These are phyloP conservation scores for Gymnoscopelus microlampas DNA, from an alignment of 2,797 vertebrate genomes.

Conservation along the genomic window DNA sequence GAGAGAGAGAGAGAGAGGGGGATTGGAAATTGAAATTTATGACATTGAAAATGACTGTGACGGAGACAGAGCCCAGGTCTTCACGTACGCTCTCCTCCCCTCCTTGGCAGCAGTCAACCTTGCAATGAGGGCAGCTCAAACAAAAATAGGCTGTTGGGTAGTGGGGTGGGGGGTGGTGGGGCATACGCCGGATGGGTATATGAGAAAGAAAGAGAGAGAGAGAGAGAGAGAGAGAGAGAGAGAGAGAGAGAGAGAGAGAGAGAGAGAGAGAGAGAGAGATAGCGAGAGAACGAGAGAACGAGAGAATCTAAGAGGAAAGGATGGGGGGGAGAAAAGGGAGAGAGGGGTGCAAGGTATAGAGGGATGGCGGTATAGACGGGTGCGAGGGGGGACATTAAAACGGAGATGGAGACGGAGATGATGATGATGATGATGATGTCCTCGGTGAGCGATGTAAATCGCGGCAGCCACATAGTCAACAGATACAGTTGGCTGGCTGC, in stretches of 20 bases:
- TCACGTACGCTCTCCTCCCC: conserved; percentile 64
- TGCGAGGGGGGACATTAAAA: conserved; percentile 84
- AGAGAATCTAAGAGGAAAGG: conserved; percentile 21
- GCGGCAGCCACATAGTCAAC: conserved; percentile 90
- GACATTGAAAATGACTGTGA: conserved; percentile 89
- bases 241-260: conserved; percentile 44
- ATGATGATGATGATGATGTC: conserved; percentile 81
- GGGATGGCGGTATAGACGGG: conserved; percentile 64
- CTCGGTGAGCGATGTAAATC: conserved; percentile 93
- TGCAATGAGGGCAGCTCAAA: conserved; percentile 89
- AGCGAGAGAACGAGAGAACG: neutral
- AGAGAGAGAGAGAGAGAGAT: conserved; percentile 45
- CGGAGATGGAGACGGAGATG: conserved; percentile 31
- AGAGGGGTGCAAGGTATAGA: conserved; percentile 54
- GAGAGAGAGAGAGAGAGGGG: conserved; percentile 81
- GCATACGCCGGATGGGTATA: conserved; percentile 1
- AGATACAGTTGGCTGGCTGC: conserved; percentile 91
- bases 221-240: conserved; percentile 42
- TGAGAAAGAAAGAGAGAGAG: conserved; percentile 25
- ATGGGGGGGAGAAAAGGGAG: conserved; percentile 34
- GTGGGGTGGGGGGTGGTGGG: conserved; percentile 11
- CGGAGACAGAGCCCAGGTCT: conserved; percentile 77
- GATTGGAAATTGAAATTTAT: conserved; percentile 87
- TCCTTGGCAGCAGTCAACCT: conserved; percentile 86
- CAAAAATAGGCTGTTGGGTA: conserved; percentile 85